Base-by-base conservation (phyloP, 92 coral and sea anemone species). In the Blastomussa wellsi region DNA sequence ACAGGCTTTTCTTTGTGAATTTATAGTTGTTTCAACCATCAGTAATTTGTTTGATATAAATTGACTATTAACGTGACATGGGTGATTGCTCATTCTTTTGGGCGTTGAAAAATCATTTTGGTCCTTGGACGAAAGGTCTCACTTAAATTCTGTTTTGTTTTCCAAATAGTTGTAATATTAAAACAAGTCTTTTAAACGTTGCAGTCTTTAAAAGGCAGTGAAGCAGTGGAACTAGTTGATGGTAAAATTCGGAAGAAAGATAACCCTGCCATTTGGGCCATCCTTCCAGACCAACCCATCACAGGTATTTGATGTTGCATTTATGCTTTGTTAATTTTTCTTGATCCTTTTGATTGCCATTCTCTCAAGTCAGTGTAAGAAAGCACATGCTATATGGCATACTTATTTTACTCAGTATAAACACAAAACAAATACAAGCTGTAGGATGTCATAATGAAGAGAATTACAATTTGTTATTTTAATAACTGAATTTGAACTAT, bases 171-270 rank as follows among this genome's bases (percentile, higher is more conserved):
- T 49, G 24, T 13, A 36, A 47, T 32, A 29, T 38, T 38, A 68
- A 39, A 15, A 38, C 74, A 69, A 69, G 42, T 44, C 5, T 24
- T 20, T 72, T 2, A 41, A 26, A 42, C 69, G 31, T 87, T 73
- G 4, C 83, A 95, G 98, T 90, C 98, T 16, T 86, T 96, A 92
- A 87, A 90, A 74, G 98, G 89, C 68, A 96, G 98, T 92, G 98
- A 96, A 62, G 89, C 90, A 20, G 98, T 96, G 44, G 98, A 96
- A 86, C 77, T 92, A 19, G 77, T 81, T 28, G 98, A 91, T 19
- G 89, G 89, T 38, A 90, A 89, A 84, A 86, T 96, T 42, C 82
- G 98, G 66, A 94, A 92, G 77, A 94, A 87, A 32, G 94, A 92
- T n/a, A 91, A 94, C 66, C 98, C 98, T 52, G 80, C 92, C 24